Conservation (phyloP, 2,888 invertebrate genomes). For the Harpalus rufipes region DNA sequence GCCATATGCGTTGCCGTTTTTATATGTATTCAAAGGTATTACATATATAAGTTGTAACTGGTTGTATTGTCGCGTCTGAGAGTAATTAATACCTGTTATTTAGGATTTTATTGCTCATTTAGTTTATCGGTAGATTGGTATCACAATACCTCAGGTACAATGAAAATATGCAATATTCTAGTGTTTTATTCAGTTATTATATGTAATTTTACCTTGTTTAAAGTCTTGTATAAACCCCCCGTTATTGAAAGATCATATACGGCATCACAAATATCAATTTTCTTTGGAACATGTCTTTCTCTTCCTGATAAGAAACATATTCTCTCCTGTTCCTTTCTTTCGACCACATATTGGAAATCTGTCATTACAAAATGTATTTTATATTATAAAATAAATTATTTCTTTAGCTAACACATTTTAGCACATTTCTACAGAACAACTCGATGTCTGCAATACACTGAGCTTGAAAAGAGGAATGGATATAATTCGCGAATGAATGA, state of each 20-base stretch:
- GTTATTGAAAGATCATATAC: conserved; percentile 21
- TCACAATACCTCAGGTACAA: neutral
- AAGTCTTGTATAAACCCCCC: conserved; percentile 69
- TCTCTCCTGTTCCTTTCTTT: conserved; percentile 71
- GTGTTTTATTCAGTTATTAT: neutral
- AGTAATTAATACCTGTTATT: too few species aligned
- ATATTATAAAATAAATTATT: conserved; percentile 1
- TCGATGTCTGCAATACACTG: conserved; percentile 24
- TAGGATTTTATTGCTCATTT: too few species aligned
- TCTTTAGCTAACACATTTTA: neutral
- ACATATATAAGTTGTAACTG: too few species aligned
- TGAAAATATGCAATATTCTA: neutral
- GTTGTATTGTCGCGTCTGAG: too few species aligned
- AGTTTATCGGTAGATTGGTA: too few species aligned
- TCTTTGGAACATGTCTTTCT: conserved; percentile 62
- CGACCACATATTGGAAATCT: conserved; percentile 75
- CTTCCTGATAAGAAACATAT: conserved; percentile 74
- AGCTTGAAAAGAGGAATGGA: neutral
- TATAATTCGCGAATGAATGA: conserved; percentile 45
- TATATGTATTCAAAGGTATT: too few species aligned
- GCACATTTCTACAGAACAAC: neutral
- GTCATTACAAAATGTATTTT: conserved; percentile 14
- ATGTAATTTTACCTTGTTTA: conserved; percentile 71
- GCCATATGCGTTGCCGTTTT: too few species aligned
- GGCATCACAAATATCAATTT: neutral